Evolutionary conservation across 2,888 invertebrate species (phyloP).

Genomic region (Amphiduros pacificus): DNA sequence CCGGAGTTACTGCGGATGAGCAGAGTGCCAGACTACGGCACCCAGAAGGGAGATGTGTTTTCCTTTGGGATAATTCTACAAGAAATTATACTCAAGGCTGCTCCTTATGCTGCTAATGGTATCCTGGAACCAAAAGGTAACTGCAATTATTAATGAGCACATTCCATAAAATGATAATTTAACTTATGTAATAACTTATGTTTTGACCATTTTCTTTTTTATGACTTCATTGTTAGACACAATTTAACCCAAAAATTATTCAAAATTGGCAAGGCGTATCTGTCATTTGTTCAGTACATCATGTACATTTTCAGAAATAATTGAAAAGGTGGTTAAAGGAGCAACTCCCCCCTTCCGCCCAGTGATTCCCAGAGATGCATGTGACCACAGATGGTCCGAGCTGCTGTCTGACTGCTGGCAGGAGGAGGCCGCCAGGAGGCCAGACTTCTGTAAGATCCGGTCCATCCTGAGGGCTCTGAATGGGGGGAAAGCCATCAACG

Average conservation of each 20-base stretch:
- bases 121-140: too few relatives aligned
- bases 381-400: background rate
- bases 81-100: constrained; percentile 43
- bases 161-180: too few relatives aligned
- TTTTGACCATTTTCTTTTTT: too few relatives aligned
- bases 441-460: constrained; percentile 14
- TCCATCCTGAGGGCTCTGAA: background rate
- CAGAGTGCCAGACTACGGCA: constrained; percentile 31
- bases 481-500: constrained; percentile 39
- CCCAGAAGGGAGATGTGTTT: constrained; percentile 44
- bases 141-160: too few relatives aligned
- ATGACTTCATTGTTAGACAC: too few relatives aligned
- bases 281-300: too few relatives aligned
- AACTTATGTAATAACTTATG: too few relatives aligned
- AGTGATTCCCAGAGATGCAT: background rate
- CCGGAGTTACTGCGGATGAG: constrained; percentile 42
- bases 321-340: too few relatives aligned
- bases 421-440: constrained; percentile 39
- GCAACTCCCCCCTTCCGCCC: too few relatives aligned
- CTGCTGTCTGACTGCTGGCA: constrained; percentile 45
- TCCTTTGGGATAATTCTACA: constrained; percentile 45
- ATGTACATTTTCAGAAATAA: too few relatives aligned
- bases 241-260: too few relatives aligned
- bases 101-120: constrained; percentile 43
- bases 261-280: too few relatives aligned